A percentile compares a stretch with the other conserved stretches of the same genome.
Conservation (phyloP, 2,888 invertebrate genomes). For the Phalangium opilio region DNA sequence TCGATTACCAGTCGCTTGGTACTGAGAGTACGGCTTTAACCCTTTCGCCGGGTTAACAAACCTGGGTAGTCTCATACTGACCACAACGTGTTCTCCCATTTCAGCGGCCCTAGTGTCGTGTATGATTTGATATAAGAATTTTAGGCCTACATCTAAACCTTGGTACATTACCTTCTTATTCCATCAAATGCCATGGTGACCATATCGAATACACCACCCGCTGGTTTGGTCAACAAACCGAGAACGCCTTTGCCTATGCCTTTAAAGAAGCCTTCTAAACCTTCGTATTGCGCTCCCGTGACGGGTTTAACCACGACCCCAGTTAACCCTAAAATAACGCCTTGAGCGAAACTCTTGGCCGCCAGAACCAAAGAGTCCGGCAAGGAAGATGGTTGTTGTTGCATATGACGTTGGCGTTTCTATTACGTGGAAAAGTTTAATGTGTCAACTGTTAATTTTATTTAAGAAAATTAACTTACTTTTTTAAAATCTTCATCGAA, state of each 20-base stretch:
- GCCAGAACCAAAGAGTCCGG: slow-evolving; percentile 35
- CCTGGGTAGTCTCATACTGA: slow-evolving; percentile 50
- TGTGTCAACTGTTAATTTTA: no score
- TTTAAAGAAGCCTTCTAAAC: slow-evolving; percentile 49
- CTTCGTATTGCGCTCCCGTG: slow-evolving; percentile 45
- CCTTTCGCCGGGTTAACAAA: slow-evolving; percentile 54
- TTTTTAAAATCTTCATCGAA: slow-evolving; percentile 38
- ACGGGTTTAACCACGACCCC: slow-evolving; percentile 50
- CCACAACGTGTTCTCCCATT: slow-evolving; percentile 44
- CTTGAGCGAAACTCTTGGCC: slow-evolving; percentile 79
- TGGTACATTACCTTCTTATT: slow-evolving; percentile 35
- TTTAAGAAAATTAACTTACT: no score
- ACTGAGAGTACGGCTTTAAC: slow-evolving; percentile 51
- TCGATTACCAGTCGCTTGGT: slow-evolving; percentile 52
- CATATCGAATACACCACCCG: slow-evolving; percentile 42
- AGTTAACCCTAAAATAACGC: slow-evolving; percentile 68
- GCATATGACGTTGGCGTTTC: slow-evolving; percentile 33
- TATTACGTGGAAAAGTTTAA: no score
- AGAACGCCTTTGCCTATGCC: slow-evolving; percentile 50
- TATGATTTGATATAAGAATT: not conserved
- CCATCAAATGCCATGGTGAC: slow-evolving; percentile 53
- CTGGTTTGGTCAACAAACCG: slow-evolving; percentile 45
- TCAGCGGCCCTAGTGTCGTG: slow-evolving; percentile 39
- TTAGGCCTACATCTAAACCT: not conserved
- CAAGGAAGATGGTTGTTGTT: slow-evolving; percentile 30